Evolutionary conservation across 2,888 invertebrate species (phyloP).

Genomic region (Noctuana brunneofusca): DNA sequence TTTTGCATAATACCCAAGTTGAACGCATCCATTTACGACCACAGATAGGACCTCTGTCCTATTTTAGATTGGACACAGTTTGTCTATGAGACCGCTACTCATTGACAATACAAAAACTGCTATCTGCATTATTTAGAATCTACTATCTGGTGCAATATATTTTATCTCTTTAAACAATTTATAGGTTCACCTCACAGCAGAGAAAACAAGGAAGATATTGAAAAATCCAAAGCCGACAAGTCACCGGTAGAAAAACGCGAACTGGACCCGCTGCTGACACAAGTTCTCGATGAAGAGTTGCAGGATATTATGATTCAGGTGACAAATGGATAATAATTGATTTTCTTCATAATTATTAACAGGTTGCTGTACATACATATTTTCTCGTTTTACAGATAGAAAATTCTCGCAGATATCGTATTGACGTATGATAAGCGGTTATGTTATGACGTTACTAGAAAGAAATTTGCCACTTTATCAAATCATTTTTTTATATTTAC

Average conservation of each 20-base stretch:
- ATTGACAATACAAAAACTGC: no score
- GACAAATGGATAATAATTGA: neutral
- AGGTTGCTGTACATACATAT: no score
- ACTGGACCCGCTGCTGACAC: conserved; percentile 50
- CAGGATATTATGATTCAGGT: conserved; percentile 55
- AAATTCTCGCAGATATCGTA: no score
- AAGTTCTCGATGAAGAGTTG: conserved; percentile 55
- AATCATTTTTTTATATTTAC: neutral
- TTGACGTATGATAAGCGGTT: no score
- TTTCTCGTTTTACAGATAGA: no score
- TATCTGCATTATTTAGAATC: no score
- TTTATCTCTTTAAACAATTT: neutral
- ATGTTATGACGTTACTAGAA: no score
- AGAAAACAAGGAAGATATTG: neutral
- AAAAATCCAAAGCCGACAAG: conserved; percentile 7
- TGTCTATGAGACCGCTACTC: no score
- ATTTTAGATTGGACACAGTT: no score
- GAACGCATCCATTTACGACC: no score
- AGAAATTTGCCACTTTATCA: neutral
- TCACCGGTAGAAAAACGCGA: conserved; percentile 43
- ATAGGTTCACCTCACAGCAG: neutral
- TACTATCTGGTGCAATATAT: neutral
- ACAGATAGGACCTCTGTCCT: no score
- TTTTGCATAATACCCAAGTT: no score
- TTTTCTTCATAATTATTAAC: neutral